These are phyloP conservation scores for Solea senegalensis DNA, from an alignment of 2,113 vertebrate genomes.

Conservation along the genomic window DNA sequence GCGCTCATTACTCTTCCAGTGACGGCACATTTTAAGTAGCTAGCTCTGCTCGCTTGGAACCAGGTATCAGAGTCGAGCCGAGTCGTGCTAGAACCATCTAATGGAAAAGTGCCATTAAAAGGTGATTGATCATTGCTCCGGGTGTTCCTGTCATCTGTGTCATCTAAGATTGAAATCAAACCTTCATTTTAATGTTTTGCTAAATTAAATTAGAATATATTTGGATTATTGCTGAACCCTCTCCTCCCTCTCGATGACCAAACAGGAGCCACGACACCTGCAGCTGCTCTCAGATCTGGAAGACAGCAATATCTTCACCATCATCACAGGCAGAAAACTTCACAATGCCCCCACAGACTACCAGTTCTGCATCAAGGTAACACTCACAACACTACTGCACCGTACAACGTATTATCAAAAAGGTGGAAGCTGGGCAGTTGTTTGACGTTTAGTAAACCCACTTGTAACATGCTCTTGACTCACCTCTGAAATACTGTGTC, in stretches of 20 bases:
- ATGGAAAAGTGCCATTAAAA: too few species aligned
- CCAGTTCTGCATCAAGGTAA: slow-evolving; percentile 95
- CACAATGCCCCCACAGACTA: slow-evolving; percentile 89
- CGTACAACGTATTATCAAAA: background rate
- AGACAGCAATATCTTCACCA: slow-evolving; percentile 88
- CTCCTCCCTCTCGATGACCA: background rate
- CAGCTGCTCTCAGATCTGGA: slow-evolving; percentile 92
- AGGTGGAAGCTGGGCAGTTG: background rate
- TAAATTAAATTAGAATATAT: background rate
- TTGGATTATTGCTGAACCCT: background rate
- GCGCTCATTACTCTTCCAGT: too few species aligned
- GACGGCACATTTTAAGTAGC: too few species aligned
- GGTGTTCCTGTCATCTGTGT: too few species aligned
- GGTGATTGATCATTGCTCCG: too few species aligned
- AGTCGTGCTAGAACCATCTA: too few species aligned
- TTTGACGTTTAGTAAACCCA: background rate
- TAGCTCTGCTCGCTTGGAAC: too few species aligned
- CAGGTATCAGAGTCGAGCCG: too few species aligned
- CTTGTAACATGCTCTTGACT: background rate
- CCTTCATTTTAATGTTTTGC: background rate
- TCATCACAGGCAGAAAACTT: slow-evolving; percentile 87
- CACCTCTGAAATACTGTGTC: slow-evolving; percentile 2
- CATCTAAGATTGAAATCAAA: background rate
- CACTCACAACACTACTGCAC: background rate
- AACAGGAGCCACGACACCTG: slow-evolving; percentile 91